Evolutionary conservation across 2,888 invertebrate species (phyloP).

Genomic region (Xestia xanthographa): DNA sequence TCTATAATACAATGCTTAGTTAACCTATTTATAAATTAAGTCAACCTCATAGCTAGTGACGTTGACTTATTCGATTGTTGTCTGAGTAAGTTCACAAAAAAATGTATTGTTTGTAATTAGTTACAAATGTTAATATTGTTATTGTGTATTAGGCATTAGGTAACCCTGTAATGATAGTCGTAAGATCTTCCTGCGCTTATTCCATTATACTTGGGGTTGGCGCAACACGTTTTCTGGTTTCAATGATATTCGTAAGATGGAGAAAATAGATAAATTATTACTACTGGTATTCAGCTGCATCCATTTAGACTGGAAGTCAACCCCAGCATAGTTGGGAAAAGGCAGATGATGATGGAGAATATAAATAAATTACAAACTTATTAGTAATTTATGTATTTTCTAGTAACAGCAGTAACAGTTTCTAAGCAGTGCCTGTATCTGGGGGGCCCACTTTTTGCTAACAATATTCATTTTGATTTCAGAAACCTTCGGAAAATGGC

Average conservation of each 20-base stretch:
- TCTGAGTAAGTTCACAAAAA: background rate
- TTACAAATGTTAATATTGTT: background rate
- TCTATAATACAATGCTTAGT: background rate
- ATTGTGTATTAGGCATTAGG: no score
- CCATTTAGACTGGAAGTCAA: no score
- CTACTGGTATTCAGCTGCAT: no score
- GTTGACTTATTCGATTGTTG: background rate
- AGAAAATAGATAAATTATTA: background rate
- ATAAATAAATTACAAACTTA: background rate
- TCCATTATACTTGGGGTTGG: no score
- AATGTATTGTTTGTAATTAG: background rate
- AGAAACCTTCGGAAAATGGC: conserved; percentile 87
- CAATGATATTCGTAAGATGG: no score
- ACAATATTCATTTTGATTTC: conserved; percentile 55
- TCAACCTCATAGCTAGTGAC: background rate
- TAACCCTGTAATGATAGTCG: background rate
- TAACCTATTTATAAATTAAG: background rate
- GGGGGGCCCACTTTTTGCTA: background rate
- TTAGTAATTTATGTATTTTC: background rate
- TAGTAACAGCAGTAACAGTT: background rate
- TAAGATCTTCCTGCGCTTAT: background rate
- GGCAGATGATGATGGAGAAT: background rate
- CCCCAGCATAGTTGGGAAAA: no score
- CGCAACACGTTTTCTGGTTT: no score
- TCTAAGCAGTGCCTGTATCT: background rate